Conservation (phyloP, 1,140 invertebrate species). For the Hylaeus volcanicus region DNA sequence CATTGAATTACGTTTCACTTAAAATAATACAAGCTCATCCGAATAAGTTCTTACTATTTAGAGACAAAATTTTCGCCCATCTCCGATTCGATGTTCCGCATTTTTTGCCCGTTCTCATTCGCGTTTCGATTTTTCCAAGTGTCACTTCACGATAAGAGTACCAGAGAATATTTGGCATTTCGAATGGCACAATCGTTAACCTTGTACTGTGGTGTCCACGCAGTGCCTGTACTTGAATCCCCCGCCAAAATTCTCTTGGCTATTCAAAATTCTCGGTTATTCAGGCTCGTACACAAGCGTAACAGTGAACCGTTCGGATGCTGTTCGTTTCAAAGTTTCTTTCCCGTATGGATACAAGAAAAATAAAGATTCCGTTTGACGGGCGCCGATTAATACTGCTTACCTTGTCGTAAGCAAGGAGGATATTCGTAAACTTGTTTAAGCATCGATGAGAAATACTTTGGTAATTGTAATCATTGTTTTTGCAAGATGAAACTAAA, state of each 20-base stretch:
- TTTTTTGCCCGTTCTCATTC: background rate
- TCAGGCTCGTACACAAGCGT: constrained; percentile 6
- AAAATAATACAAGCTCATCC: too few relatives aligned
- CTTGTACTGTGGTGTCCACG: constrained; percentile 44
- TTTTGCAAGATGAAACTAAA: too few relatives aligned
- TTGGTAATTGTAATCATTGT: too few relatives aligned
- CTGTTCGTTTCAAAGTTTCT: background rate
- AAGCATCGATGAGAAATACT: too few relatives aligned
- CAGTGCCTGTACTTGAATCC: constrained; percentile 38
- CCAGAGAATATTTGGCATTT: constrained; percentile 61
- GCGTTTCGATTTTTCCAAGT: constrained; percentile 11
- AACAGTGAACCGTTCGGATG: constrained; percentile 21
- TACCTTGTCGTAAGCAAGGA: too few relatives aligned
- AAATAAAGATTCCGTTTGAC: background rate
- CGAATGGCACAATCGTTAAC: constrained; percentile 54
- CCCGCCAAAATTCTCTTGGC: constrained; percentile 55
- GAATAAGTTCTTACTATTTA: too few relatives aligned
- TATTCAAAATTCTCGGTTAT: background rate
- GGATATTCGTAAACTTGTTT: too few relatives aligned
- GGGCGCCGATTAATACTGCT: constrained; percentile 30
- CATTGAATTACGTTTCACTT: too few relatives aligned
- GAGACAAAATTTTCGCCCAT: too few relatives aligned
- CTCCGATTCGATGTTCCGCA: background rate
- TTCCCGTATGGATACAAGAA: background rate
- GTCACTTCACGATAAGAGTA: constrained; percentile 23